Base-by-base conservation (phyloP, 2,113 vertebrate genomes). In the Nesoenas mayeri region DNA sequence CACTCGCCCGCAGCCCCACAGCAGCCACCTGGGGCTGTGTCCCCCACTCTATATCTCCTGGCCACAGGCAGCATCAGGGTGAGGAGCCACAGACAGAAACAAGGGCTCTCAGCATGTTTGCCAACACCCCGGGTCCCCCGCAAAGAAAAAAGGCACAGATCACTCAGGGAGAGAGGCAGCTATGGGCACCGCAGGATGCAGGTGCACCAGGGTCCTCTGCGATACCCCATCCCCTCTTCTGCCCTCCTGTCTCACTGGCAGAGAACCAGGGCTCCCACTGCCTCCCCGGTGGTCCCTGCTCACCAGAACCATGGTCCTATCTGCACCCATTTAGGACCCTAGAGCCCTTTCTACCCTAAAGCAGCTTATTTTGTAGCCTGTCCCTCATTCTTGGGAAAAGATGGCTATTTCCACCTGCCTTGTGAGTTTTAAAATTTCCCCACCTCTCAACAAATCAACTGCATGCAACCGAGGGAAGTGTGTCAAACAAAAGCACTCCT, bases 41-140 rank as follows among this genome's bases (percentile, higher is more conserved):
- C 12, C 29, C 13, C 29, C 53, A 38, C 26, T 61, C 34, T 61
- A 31, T 38, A 29, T 29, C 64, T 53, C 25, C 38, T 3, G 2
- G 19, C 51, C 44, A 28, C 2, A 1, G 70, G 22, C 34, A 57
- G 32, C 5, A 1, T 22, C 1, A 0, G 42, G 36, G 3, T 0
- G 1, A 58, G 50, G 29, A 84, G 26, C 48, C 48, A 26, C 34
- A 25, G 40, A 2, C n/a, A 62, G 10, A 31, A 60, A 11, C 38
- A 54, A 65, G 29, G n/a, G 15, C 10, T 66, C 29, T 74, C 24
- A 9, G 15, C 6, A 0, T 12, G 29, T 36, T 48, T 24, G 42
- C 42, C 42, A 15, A 28, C 21, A 12, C 20, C 17, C 1, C 2
- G 3, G 22, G 44, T 7, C 2, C 36, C 34, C 34, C 4, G 0